Conservation (phyloP, 1,140 invertebrate genomes). For the Dinoponera quadriceps region DNA sequence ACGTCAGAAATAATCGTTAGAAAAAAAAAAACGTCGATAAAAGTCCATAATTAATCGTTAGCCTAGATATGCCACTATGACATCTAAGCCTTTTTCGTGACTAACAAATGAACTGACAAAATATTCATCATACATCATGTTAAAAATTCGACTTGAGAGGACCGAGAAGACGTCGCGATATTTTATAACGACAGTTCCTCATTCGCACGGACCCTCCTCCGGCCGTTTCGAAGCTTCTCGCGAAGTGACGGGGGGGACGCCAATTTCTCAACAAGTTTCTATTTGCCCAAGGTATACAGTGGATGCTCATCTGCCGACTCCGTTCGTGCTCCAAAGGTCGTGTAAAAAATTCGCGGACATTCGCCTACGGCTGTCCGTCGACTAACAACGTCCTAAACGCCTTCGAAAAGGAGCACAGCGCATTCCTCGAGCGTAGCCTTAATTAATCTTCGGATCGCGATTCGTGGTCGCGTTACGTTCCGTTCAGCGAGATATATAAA, state of each 20-base stretch:
- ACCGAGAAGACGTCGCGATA: not conserved
- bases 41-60: too few species aligned
- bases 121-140: too few species aligned
- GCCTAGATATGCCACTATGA: too few species aligned
- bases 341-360: conserved; percentile 24
- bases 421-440: not conserved
- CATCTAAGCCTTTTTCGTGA: too few species aligned
- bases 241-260: conserved; percentile 41
- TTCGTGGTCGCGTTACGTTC: not conserved
- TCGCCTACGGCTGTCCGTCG: not conserved
- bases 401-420: too few species aligned
- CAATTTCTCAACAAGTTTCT: conserved; percentile 67
- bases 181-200: not conserved
- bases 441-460: not conserved
- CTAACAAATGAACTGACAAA: too few species aligned
- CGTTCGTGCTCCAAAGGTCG: conserved; percentile 15
- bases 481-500: not conserved
- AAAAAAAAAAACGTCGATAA: too few species aligned
- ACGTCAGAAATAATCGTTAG: too few species aligned
- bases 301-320: not conserved
- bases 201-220: not conserved
- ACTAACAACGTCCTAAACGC: not conserved
- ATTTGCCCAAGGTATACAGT: conserved; percentile 55
- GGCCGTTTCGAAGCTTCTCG: conserved; percentile 27
- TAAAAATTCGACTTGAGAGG: too few species aligned